Base-by-base conservation (phyloP, 2,797 vertebrate genomes). In the Aphelocoma californica region DNA sequence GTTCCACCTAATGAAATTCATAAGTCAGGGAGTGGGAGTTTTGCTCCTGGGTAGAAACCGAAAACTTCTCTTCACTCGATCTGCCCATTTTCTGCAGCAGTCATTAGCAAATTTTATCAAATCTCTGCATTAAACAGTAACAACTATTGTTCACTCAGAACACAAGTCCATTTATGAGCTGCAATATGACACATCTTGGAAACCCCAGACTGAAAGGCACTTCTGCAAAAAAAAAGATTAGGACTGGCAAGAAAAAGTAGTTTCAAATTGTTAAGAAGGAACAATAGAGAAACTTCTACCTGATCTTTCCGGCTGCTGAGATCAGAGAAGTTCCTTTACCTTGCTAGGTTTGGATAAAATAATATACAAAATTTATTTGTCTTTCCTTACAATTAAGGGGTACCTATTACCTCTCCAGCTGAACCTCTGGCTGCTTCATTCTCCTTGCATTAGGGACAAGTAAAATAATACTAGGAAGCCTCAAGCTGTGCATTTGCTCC, bases 51-150 rank as follows among this genome's bases (percentile, higher is more conserved):
- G 38, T 80, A 95, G 90, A 90, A 96, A 91, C 51, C 6, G 58
- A 94, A 86, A 87, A 95, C 93, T 93, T 91, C 90, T 78, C 93
- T 87, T 91, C 60, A 61, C 91, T 96, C 16, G 64, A 94, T 94
- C 89, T 94, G 71, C 75, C 83, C 88, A 36, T 95, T 96, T 94
- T 96, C 88, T 93, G 90, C 77, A 86, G 93, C 50, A 85, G 93
- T 64, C 93, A 83, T 96, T 86, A 93, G 87, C 90, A 90, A 97
- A 93, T 90, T 95, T 96, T 96, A 97, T 94, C 47, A 34, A 97
- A 97, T 95, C 95, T 90, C 88, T 84, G 34, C 11, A 58, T 87
- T 94, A 91, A 91, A 97, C 95, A 96, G 96, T 97, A 95, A 92
- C 93, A 89, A 80, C 88, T 85, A 95, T 90, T 96, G 92, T 97